These are phyloP conservation scores for Ictalurus punctatus DNA, from an alignment of 2,113 vertebrate genomes.

Conservation along the genomic window DNA sequence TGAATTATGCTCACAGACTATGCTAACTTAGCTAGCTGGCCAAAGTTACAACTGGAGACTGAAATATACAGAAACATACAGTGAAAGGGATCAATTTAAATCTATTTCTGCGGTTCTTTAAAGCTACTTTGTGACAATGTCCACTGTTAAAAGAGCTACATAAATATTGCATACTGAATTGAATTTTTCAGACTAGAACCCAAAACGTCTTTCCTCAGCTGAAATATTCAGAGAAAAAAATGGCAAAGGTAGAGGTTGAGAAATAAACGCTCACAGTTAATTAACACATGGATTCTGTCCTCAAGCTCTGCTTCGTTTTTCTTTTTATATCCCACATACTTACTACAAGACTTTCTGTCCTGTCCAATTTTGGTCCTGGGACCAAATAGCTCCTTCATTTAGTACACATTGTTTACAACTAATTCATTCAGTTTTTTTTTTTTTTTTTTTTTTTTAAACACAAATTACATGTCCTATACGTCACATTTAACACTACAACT, in stretches of 20 bases:
- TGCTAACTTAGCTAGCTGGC: background rate
- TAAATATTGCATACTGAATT: background rate
- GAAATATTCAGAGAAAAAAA: background rate
- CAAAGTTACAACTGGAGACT: background rate
- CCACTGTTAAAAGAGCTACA: background rate
- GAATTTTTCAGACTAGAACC: background rate
- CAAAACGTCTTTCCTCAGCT: background rate
- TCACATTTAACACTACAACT: background rate
- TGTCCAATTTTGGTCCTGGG: background rate
- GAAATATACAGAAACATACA: background rate
- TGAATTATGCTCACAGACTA: background rate
- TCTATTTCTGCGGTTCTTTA: background rate
- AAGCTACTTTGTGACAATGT: background rate
- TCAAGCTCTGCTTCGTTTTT: background rate
- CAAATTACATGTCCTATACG: background rate
- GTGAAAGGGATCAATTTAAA: background rate
- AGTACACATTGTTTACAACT: background rate
- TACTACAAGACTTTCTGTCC: background rate
- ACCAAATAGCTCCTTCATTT: background rate
- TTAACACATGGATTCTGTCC: background rate
- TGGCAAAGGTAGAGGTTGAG: background rate
- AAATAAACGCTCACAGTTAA: background rate
- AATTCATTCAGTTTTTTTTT: background rate
- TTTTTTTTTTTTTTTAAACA: too few relatives aligned
- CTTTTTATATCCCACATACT: background rate